Percentiles rank a stretch among this genome's conserved stretches.
Evolutionary conservation across 1,140 invertebrate genomes (phyloP).

Genomic region (Eumeta japonica): DNA sequence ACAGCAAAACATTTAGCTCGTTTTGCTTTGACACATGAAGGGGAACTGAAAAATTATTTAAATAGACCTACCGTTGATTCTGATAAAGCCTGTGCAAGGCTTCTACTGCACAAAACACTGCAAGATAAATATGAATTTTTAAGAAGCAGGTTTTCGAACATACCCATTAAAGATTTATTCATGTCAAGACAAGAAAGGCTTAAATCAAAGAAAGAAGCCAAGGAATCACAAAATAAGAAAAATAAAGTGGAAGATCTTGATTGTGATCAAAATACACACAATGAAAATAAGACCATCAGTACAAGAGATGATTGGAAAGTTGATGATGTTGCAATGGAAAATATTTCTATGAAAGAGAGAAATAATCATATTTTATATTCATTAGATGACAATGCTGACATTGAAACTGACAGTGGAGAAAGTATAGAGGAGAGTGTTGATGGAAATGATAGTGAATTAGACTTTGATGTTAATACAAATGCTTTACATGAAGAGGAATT

Average conservation of each 20-base stretch:
- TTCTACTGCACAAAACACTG: conserved; percentile 39
- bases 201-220: conserved; percentile 38
- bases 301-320: conserved; percentile 5
- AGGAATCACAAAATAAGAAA: neutral
- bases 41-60: conserved; percentile 32
- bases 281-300: conserved; percentile 3
- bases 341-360: neutral
- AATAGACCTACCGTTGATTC: conserved; percentile 37
- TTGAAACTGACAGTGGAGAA: neutral
- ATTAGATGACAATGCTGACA: neutral
- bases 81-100: conserved; percentile 40
- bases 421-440: conserved; percentile 3
- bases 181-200: conserved; percentile 44
- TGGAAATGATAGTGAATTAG: neutral
- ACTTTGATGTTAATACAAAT: neutral
- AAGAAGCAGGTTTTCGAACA: conserved; percentile 30
- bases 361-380: neutral
- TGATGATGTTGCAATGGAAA: neutral
- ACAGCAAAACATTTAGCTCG: conserved; percentile 39
- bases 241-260: neutral
- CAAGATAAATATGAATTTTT: conserved; percentile 41
- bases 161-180: conserved; percentile 41
- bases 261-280: too few species aligned
- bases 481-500: neutral
- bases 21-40: conserved; percentile 41